These are phyloP conservation scores for Dasyprocta punctata DNA, from an alignment of 2,113 vertebrate species.

Conservation along the genomic window DNA sequence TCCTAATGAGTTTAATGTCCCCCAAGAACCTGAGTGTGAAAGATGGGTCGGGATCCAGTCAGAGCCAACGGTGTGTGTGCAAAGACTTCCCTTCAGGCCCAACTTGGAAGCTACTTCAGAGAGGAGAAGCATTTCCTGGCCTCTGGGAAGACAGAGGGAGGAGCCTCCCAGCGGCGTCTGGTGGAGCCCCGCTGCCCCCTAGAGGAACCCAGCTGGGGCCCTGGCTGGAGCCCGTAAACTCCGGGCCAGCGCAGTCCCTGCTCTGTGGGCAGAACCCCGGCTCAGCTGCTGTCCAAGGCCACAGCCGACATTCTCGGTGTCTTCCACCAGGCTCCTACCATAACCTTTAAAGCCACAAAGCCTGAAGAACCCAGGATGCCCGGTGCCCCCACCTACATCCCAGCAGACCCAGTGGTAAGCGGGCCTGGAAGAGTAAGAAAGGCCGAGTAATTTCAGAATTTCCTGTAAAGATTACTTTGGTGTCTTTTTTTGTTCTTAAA, in stretches of 20 bases:
- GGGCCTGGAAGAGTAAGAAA: neutral
- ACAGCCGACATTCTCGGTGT: rapidly evolving
- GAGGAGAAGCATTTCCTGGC: neutral
- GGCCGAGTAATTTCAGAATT: no score
- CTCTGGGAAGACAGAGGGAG: neutral
- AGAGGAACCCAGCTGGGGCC: conserved; percentile 63
- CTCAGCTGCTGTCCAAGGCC: neutral
- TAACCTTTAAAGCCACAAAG: neutral
- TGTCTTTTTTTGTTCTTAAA: neutral
- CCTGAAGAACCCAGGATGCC: neutral
- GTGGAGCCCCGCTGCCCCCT: conserved; percentile 80
- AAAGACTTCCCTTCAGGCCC: neutral
- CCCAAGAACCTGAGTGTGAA: neutral
- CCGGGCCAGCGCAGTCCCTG: neutral
- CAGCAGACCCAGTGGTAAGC: neutral
- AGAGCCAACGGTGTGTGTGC: neutral
- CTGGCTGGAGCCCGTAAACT: rapidly evolving
- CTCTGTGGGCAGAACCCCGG: rapidly evolving
- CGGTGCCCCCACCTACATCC: neutral
- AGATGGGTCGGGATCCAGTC: neutral
- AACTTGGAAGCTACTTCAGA: neutral
- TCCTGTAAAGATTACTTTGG: neutral
- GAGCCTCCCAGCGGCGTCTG: neutral
- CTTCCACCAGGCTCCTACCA: rapidly evolving
- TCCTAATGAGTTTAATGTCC: neutral